Conservation (phyloP, 1,140 invertebrate genomes). For the Microplitis mediator region DNA sequence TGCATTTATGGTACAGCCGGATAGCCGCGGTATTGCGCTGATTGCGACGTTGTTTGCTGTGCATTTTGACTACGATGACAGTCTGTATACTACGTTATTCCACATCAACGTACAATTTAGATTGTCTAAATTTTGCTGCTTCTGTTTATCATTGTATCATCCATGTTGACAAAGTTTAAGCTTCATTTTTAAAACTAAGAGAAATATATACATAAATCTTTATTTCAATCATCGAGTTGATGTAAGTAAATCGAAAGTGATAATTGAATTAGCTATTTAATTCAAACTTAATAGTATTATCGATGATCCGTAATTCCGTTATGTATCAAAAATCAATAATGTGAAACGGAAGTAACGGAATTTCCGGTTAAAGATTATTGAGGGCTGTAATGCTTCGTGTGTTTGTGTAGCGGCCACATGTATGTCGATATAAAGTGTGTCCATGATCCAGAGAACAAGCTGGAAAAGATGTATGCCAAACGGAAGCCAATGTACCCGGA, state of each 20-base stretch:
- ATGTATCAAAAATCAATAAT: no score
- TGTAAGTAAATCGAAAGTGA: neutral
- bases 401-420: neutral
- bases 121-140: neutral
- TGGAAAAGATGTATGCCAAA: constrained; percentile 56
- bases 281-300: no score
- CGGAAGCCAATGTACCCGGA: constrained; percentile 60
- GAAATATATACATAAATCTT: neutral
- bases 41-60: constrained; percentile 21
- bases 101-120: constrained; percentile 1
- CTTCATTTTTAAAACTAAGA: neutral
- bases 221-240: neutral
- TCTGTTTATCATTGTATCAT: neutral
- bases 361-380: no score
- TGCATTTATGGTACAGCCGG: constrained; percentile 3
- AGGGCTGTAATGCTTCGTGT: no score
- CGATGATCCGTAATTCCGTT: no score
- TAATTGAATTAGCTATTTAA: neutral
- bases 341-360: no score
- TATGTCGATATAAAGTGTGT: neutral
- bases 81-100: constrained; percentile 5
- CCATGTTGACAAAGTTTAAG: neutral
- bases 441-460: neutral
- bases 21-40: constrained; percentile 4
- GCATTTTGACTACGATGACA: neutral